phyloP scores from a whole-genome alignment of 2,113 vertebrate genomes.

The Rallus limicola region DNA sequence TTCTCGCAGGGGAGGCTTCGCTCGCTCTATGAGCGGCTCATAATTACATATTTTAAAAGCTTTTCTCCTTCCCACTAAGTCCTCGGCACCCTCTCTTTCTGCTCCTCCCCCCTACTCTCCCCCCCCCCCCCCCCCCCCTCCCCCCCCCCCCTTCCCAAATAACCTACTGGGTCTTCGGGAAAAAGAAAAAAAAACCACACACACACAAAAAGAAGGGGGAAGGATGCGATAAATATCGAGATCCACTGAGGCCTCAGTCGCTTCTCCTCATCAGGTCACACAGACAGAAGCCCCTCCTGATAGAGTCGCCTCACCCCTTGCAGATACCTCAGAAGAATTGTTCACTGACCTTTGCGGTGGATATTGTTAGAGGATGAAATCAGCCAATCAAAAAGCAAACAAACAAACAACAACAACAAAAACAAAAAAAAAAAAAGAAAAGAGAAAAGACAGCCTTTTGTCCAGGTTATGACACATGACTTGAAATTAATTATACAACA shows the following conservation, averaged over 20 bases:
- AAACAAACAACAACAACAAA: too few relatives aligned
- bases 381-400: not conserved
- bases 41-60: not conserved
- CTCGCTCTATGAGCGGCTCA: not conserved
- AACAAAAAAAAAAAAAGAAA: not conserved
- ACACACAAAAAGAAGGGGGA: too few relatives aligned
- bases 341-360: not conserved
- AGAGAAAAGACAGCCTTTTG: not conserved
- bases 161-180: not conserved
- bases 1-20: not conserved
- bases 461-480: not conserved
- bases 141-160: not conserved
- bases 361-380: constrained; percentile 18
- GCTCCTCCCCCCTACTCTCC: not conserved
- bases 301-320: not conserved
- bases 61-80: not conserved
- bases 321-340: not conserved
- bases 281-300: too few relatives aligned
- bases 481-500: not conserved
- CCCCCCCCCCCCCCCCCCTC: not conserved
- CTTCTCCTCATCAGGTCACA: not conserved
- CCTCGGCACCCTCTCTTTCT: not conserved
- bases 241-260: not conserved
- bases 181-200: too few relatives aligned
- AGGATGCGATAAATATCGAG: not conserved